phyloP scores from a whole-genome alignment of 2,797 vertebrate species.

The Poeciliopsis infans region DNA sequence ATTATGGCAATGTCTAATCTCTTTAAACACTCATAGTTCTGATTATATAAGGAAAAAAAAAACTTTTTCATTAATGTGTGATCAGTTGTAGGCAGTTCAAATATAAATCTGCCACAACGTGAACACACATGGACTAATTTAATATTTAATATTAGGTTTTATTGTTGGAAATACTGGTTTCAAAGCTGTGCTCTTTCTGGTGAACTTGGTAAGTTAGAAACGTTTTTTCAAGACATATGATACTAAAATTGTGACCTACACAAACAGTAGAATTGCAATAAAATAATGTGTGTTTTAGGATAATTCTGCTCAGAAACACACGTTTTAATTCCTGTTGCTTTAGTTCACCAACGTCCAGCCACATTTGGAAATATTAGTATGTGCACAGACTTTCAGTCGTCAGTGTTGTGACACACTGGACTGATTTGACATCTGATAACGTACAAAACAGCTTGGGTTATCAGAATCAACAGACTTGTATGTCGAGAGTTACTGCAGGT shows the following conservation, averaged over 20 bases:
- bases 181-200: neutral
- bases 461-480: conserved; percentile 1
- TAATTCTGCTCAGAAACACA: neutral
- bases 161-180: neutral
- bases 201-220: neutral
- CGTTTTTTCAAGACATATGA: neutral
- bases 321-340: conserved; percentile 7
- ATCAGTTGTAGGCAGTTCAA: too few relatives aligned
- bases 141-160: neutral
- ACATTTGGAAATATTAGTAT: conserved; percentile 2
- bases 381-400: neutral
- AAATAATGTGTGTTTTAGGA: neutral
- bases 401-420: neutral
- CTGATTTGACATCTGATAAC: neutral
- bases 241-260: conserved; percentile 1
- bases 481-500: neutral
- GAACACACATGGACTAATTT: neutral
- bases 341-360: neutral
- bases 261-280: conserved; percentile 2
- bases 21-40: neutral
- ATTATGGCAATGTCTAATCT: neutral
- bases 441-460: conserved; percentile 2
- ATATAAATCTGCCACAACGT: neutral
- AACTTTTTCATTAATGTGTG: too few relatives aligned
- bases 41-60: neutral